Percentiles rank a stretch among this genome's conserved stretches.
phyloP scores from a whole-genome alignment of 2,797 vertebrate species.

The Oreochromis grahami region DNA sequence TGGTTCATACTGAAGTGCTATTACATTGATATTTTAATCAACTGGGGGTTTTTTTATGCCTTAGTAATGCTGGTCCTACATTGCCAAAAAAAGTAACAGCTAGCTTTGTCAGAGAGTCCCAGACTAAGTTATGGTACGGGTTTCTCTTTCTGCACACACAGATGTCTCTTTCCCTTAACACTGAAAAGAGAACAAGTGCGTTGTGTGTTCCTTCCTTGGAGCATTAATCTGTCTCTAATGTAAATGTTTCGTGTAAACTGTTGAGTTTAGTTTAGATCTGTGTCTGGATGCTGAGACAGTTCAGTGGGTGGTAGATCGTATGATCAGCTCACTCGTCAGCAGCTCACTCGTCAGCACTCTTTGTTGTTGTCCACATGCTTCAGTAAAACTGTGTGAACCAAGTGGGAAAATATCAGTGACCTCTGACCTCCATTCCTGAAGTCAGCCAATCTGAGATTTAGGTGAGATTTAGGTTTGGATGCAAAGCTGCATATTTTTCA shows the following conservation, averaged over 20 bases:
- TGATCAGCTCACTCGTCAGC: not conserved
- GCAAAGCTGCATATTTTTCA: not conserved
- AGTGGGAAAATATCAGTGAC: not conserved
- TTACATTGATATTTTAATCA: not conserved
- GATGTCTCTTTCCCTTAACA: not conserved
- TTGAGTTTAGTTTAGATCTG: slow-evolving; percentile 11
- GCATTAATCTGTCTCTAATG: slow-evolving; percentile 6
- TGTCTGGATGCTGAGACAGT: not conserved
- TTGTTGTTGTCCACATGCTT: not conserved
- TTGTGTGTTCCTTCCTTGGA: not conserved
- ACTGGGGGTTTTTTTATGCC: accelerated
- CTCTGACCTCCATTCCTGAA: slow-evolving; percentile 1
- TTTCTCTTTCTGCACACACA: not conserved
- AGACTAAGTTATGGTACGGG: not conserved
- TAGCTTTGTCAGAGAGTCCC: not conserved
- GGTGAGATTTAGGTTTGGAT: not conserved
- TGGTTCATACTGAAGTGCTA: not conserved
- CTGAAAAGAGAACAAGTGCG: not conserved
- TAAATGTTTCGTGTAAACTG: slow-evolving; percentile 26
- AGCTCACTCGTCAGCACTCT: not conserved
- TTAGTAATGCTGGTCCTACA: not conserved
- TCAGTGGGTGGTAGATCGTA: not conserved
- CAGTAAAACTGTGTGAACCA: not conserved
- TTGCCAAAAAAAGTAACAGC: not conserved
- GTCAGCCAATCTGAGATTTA: not conserved